Percentiles rank a stretch among this genome's conserved stretches.
Conservation (phyloP, 2,113 vertebrate species). For the Hemibagrus wyckioides region DNA sequence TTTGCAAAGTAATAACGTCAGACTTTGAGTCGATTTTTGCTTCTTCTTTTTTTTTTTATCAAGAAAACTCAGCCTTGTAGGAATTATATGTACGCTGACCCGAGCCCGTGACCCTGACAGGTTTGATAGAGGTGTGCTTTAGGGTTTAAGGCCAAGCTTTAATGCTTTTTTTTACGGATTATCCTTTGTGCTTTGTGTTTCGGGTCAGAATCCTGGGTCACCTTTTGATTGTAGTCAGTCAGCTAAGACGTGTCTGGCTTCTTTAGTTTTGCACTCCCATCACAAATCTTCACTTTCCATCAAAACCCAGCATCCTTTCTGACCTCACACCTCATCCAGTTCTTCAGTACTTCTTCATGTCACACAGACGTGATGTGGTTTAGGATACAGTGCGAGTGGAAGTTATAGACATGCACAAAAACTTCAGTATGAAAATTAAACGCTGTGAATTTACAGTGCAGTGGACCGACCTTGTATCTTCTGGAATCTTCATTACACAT, state of each 20-base stretch:
- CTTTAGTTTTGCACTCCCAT: background rate
- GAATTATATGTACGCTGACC: background rate
- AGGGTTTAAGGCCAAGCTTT: background rate
- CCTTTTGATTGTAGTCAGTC: background rate
- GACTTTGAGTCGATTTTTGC: background rate
- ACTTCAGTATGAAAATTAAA: background rate
- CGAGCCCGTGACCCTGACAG: background rate
- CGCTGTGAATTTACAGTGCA: background rate
- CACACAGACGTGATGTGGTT: background rate
- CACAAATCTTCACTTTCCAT: background rate
- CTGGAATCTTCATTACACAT: background rate
- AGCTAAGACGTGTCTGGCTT: background rate
- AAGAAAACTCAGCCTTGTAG: background rate
- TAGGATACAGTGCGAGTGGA: background rate
- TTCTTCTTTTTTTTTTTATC: background rate
- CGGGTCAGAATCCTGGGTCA: background rate
- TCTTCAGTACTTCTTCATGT: background rate
- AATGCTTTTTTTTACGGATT: background rate
- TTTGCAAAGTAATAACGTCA: background rate
- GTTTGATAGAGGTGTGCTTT: background rate
- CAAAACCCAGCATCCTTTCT: background rate
- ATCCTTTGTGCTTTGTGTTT: background rate
- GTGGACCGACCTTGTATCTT: background rate
- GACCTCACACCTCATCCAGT: background rate
- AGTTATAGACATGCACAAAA: background rate